Evolutionary conservation across 2,888 invertebrate genomes (phyloP).

Genomic region (Chrysotoxum bicinctum): DNA sequence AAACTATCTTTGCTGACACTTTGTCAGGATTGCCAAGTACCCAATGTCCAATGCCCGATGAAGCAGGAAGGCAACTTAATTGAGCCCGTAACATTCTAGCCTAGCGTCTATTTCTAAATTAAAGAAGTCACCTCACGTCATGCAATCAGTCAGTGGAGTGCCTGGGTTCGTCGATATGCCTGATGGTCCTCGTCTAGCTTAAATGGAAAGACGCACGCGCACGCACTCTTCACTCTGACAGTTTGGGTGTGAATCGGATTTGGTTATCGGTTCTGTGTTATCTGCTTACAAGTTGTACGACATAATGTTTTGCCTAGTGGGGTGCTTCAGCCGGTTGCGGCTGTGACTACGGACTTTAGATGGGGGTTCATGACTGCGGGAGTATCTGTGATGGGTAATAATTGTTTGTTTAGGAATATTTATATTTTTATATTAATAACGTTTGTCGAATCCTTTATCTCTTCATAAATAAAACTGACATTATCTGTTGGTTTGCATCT

Average conservation of each 20-base stretch:
- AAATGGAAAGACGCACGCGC: slow-evolving; percentile 14
- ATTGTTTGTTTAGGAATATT: slow-evolving; percentile 47
- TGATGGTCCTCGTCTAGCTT: slow-evolving; percentile 1
- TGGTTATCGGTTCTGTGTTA: slow-evolving; percentile 61
- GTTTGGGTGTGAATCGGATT: slow-evolving; percentile 69
- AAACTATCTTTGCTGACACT: slow-evolving; percentile 65
- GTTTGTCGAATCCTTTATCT: slow-evolving; percentile 57
- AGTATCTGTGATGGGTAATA: slow-evolving; percentile 31
- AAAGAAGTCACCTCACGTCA: slow-evolving; percentile 72
- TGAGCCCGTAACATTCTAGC: slow-evolving; percentile 46
- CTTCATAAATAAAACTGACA: slow-evolving; percentile 66
- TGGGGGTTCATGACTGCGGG: slow-evolving; percentile 18
- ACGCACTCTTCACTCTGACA: slow-evolving; percentile 35
- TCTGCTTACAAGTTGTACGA: slow-evolving; percentile 59
- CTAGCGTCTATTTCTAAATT: slow-evolving; percentile 64
- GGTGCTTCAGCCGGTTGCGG: slow-evolving; percentile 29
- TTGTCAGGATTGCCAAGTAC: slow-evolving; percentile 59
- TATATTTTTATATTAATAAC: slow-evolving; percentile 48
- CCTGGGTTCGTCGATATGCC: background rate
- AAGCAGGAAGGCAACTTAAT: slow-evolving; percentile 56
- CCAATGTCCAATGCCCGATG: slow-evolving; percentile 23
- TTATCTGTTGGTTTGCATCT: slow-evolving; percentile 56
- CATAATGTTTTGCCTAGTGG: slow-evolving; percentile 41
- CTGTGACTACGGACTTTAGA: background rate
- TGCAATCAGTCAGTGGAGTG: slow-evolving; percentile 52